Base-by-base conservation (phyloP, 2,113 vertebrate species). In the Chroicocephalus ridibundus region DNA sequence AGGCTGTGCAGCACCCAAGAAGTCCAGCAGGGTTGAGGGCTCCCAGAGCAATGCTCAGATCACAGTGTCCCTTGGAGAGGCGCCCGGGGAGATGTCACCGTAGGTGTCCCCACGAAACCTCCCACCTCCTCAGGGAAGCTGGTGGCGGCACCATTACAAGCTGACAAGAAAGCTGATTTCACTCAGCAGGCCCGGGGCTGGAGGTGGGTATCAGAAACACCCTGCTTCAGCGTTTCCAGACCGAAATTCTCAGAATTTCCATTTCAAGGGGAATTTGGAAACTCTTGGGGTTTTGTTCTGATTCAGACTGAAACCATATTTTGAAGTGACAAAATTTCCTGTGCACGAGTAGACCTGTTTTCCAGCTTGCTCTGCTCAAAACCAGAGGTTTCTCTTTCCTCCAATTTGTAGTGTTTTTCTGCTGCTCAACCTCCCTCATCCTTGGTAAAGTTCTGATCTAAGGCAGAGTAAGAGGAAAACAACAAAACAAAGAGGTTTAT, bases 241-340 rank as follows among this genome's bases (percentile, higher is more conserved):
- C 25, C 6, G 14, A 61, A 66, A 84, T 60, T 87, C n/a, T 91
- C 91, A 95, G 87, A 95, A 84, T 93, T 95, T 93, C 91, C 83
- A 84, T 93, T 76, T 88, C 51, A 71, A 65, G 94, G 91, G 94
- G 87, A 95, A 88, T 84, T 93, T 88, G 91, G 83, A 95, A 91
- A 76, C 74, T 88, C 36, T 13, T 51, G 57, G 83, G 79, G 62
- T 84, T 95, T 95, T 88, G 79, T 84, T 88, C 74, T 95, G 94
- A 95, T 93, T 93, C 91, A 95, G 79, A 93, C 36, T 26, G 94
- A 93, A 95, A 95, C 87, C 17, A 40, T 52, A 66, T 80, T 91
- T 80, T 81, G 83, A 91, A 88, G 38, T 36, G 32, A 93, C 79
- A 83, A 32, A 79, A 61, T 84, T 95, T 93, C 94, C 94, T 88